phyloP scores from a whole-genome alignment of 2,888 invertebrate species.

The Acrocera orbiculus region DNA sequence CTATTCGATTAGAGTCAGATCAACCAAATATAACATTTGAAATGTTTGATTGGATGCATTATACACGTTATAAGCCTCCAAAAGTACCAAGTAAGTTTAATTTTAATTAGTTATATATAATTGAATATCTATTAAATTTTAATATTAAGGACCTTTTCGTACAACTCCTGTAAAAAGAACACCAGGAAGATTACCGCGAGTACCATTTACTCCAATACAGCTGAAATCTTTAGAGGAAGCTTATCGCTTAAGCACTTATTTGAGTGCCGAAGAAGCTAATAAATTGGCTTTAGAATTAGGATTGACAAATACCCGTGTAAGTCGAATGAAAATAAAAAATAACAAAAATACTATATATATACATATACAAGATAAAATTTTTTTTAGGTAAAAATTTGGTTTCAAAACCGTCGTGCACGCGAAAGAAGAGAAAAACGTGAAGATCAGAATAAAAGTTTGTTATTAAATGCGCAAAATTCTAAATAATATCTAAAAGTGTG shows the following conservation, averaged over 20 bases:
- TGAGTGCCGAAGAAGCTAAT: constrained; percentile 46
- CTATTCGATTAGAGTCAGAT: no score
- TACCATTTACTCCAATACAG: constrained; percentile 51
- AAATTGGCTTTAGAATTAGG: constrained; percentile 40
- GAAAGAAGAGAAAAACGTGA: constrained; percentile 47
- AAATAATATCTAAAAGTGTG: no score
- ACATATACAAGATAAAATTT: neutral
- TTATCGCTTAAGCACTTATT: constrained; percentile 44
- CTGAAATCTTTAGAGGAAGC: constrained; percentile 44
- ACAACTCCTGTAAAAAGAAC: constrained; percentile 34
- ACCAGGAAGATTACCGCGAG: constrained; percentile 43
- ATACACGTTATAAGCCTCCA: constrained; percentile 52
- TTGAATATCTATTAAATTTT: neutral
- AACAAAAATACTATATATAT: no score
- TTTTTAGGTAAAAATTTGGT: constrained; percentile 25
- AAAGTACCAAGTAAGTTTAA: constrained; percentile 41
- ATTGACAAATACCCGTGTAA: constrained; percentile 47
- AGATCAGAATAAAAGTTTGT: constrained; percentile 2
- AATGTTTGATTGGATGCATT: constrained; percentile 43
- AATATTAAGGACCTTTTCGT: constrained; percentile 20
- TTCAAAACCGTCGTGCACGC: constrained; percentile 49
- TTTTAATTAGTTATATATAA: neutral
- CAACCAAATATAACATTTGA: constrained; percentile 12
- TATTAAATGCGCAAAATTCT: no score
- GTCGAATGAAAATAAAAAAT: constrained; percentile 13